Evolutionary conservation across 2,888 invertebrate genomes (phyloP).

Genomic region (Nephrotoma appendiculata): DNA sequence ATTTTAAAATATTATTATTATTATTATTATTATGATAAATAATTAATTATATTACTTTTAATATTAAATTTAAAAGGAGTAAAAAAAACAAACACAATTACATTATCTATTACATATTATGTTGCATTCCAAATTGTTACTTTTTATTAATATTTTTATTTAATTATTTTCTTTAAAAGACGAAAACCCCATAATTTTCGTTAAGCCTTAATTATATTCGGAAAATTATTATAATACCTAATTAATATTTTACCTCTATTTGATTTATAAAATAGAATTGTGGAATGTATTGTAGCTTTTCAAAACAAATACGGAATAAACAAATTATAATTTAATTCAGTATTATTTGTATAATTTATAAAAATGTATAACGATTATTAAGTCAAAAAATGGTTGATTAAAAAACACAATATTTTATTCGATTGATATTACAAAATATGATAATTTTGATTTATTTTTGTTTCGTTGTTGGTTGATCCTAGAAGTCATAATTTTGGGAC

Average conservation of each 20-base stretch:
- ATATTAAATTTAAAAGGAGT: neutral
- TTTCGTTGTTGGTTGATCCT: neutral
- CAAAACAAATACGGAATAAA: neutral
- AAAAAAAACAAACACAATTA: neutral
- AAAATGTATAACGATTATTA: neutral
- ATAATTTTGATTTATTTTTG: neutral
- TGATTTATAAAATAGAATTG: neutral
- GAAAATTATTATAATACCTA: neutral
- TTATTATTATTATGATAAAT: neutral
- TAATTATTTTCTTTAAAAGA: neutral
- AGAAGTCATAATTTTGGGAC: neutral
- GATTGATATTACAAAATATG: neutral
- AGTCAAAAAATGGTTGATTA: neutral
- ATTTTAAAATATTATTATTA: neutral
- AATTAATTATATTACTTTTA: neutral
- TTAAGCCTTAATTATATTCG: neutral
- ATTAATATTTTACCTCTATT: neutral
- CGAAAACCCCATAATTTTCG: neutral
- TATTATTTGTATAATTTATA: neutral
- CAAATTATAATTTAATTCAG: neutral
- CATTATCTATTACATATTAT: neutral
- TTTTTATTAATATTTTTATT: neutral
- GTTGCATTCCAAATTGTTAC: neutral
- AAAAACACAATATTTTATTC: neutral
- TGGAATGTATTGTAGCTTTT: neutral